phyloP scores from a whole-genome alignment of 2,113 vertebrate genomes.

The Pygoscelis adeliae region DNA sequence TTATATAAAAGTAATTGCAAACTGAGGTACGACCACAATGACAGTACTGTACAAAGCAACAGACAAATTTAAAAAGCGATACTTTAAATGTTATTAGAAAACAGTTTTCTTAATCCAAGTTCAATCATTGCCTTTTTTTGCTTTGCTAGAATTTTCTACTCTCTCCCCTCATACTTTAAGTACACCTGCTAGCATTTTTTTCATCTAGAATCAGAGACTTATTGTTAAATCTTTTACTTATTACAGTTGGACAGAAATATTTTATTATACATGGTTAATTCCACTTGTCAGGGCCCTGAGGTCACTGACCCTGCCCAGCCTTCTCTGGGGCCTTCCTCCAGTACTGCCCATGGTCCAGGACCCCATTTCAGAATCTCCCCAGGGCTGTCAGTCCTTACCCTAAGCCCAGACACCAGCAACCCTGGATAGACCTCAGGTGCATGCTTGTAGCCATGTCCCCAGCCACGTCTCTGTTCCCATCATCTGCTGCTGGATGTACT shows the following conservation, averaged over 20 bases:
- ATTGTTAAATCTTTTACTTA: background rate
- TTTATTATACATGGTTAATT: constrained; percentile 37
- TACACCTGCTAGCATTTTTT: background rate
- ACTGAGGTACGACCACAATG: background rate
- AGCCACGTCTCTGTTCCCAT: background rate
- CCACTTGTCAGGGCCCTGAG: background rate
- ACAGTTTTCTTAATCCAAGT: background rate
- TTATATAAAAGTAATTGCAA: background rate
- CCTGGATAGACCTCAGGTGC: background rate
- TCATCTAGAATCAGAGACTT: background rate
- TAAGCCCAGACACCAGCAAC: background rate
- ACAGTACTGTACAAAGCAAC: background rate
- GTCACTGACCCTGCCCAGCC: too few species aligned
- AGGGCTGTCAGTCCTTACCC: background rate
- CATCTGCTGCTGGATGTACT: background rate
- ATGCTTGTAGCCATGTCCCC: background rate
- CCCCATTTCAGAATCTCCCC: background rate
- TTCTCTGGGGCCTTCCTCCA: background rate
- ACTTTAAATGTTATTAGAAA: background rate
- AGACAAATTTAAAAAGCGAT: background rate
- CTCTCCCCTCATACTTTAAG: background rate
- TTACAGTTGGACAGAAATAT: background rate
- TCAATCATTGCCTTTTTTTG: background rate
- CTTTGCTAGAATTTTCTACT: background rate
- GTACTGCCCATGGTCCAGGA: background rate